Evolutionary conservation across 2,113 vertebrate genomes (phyloP), one percentile per base, ranked within the genome.

Genomic region (Narcine bancroftii): DNA sequence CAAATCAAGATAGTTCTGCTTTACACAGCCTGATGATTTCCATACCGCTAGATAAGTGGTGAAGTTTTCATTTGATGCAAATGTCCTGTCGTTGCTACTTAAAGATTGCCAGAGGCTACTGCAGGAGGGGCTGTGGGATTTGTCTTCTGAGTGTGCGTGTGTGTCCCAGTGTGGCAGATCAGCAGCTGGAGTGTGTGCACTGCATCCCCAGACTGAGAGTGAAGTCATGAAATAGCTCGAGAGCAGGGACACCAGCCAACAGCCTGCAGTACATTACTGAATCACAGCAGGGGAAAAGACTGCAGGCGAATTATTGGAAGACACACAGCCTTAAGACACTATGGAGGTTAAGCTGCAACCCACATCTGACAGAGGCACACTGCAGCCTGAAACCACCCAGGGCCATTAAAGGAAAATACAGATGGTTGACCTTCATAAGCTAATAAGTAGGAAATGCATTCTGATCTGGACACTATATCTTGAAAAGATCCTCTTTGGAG

Each of bases 211-310:
- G 50, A 26, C 79, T 83, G 79, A 47, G 79, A 83, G 79, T 83
- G 79, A 83, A 83, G 79, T 83, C 47, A 83, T 83, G 79, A 83
- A 83, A 83, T 83, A 83, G 33, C 79, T 83, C 50, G 79, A 83
- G 79, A 83, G 79, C 79, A 83, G 79, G 79, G 79, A 83, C 79
- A 83, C 11, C 29, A 83, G 79, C 79, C 79, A 83, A 83, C 79
- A 83, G 79, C 79, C 79, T 83, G 79, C 79, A 83, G 47, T 83
- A 83, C 79, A 83, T 83, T 83, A 83, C 45, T 83, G 79, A 83
- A 7, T 83, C 47, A 10, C 79, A 83, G 79, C 79, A 83, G 79
- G 79, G 79, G 47, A 83, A 83, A 83, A 83, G 26, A 83, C 79
- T 83, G 79, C 79, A 83, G 77, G 77, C 77, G 24, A 81, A 81